phyloP scores from a whole-genome alignment of 2,797 vertebrate genomes.

The Setipinna tenuifilis region DNA sequence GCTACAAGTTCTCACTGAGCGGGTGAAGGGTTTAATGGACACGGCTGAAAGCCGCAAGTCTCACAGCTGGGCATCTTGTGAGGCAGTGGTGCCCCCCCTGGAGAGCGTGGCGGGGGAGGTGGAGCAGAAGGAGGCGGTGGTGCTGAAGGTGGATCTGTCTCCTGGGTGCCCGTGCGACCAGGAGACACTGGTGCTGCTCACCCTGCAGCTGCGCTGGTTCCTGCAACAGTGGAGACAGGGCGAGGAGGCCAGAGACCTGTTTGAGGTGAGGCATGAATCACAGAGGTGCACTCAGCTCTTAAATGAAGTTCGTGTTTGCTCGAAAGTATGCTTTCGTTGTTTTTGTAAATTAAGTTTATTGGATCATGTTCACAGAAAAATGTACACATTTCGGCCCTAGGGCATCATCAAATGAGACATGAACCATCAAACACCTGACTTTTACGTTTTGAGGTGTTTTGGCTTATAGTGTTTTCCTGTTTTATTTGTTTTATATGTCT shows the following conservation, averaged over 20 bases:
- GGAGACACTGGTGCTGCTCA: slow-evolving; percentile 84
- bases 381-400: too few relatives aligned
- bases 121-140: slow-evolving; percentile 29
- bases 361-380: too few relatives aligned
- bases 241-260: slow-evolving; percentile 77
- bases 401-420: not conserved
- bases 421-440: not conserved
- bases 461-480: not conserved
- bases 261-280: slow-evolving; percentile 77
- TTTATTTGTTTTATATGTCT: not conserved
- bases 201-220: slow-evolving; percentile 89
- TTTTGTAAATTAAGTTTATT: too few relatives aligned
- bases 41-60: slow-evolving; percentile 25
- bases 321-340: too few relatives aligned
- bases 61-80: not conserved
- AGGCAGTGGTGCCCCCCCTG: slow-evolving; percentile 15
- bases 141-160: slow-evolving; percentile 4
- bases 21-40: slow-evolving; percentile 75
- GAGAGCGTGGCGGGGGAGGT: slow-evolving; percentile 38
- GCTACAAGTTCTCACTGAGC: slow-evolving; percentile 79
- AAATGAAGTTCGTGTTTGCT: not conserved
- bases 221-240: slow-evolving; percentile 87
- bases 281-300: not conserved
- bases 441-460: not conserved
- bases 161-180: slow-evolving; percentile 66